Base-by-base conservation (phyloP, 1,140 invertebrate species). In the Lordiphosa stackelbergi region DNA sequence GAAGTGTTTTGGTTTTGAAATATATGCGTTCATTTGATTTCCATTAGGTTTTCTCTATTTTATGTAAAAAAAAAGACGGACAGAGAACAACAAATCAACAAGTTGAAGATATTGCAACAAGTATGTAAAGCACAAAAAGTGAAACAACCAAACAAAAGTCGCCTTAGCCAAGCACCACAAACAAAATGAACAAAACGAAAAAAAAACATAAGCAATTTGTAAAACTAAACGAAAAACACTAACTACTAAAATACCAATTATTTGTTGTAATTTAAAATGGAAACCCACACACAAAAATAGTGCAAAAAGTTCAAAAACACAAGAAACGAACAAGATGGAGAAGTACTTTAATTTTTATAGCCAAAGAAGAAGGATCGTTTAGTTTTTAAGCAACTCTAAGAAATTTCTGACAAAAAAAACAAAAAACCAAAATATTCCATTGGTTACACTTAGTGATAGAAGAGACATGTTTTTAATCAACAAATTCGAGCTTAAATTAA, bases 341-440 rank as follows among this genome's bases (percentile, higher is more conserved):
- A 64, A 58, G 62, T 79, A 85, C 81, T 72, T 85, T 85, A 85
- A 85, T 85, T 85, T 85, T 85, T 85, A 85, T 85, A 85, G 81
- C 81, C 81, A 85, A 85, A 85, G 70, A 55, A 54, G 52, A 58
- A 62, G 64, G 45, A 59, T 59, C 53, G 45, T 70, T 84, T 79
- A 83, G 78, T 84, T 83, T 54, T 78, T 84, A 78, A 85, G 73
- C 58, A 73, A 70, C 59, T 61, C 54, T 34, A 71, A 53, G 36
- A 54, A 64, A 60, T 83, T 79, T 45, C 45, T 24, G 12, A 45
- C 24, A 45, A 41, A 53, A 19, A 19, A 2, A 19, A 19, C 34
- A 2, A 42, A 42, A 62, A 56, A 55, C 45, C 19, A 62, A 49
- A 64, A 55, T 56, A 69, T 62, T 72, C 61, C 53, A 68, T 81